A percentile compares a stretch with the other conserved stretches of the same genome.
Conservation (phyloP, 2,797 vertebrate species). For the Takifugu ocellatus region DNA sequence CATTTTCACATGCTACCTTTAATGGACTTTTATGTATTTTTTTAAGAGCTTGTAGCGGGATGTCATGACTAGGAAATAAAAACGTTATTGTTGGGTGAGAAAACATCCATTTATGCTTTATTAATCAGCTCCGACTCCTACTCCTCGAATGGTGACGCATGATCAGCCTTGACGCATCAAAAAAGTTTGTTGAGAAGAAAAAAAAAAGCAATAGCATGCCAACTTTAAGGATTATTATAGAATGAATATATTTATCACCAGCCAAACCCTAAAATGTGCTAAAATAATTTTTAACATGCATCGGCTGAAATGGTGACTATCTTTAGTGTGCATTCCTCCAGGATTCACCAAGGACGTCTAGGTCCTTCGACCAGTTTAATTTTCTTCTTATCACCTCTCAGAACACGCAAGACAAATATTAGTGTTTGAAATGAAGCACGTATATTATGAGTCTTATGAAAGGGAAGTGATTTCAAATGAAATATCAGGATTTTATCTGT, state of each 20-base stretch:
- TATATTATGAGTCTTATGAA: conserved; percentile 25
- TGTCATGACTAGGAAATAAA: not conserved
- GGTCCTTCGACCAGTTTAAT: conserved; percentile 32
- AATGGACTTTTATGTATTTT: too few species aligned
- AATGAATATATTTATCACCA: not conserved
- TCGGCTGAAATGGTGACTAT: not conserved
- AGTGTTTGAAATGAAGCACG: conserved; percentile 37
- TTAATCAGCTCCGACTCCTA: too few species aligned
- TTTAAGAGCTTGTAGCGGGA: not conserved
- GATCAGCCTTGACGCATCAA: too few species aligned
- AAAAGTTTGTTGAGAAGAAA: too few species aligned
- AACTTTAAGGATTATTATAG: not conserved
- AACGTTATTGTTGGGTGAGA: not conserved
- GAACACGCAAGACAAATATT: conserved; percentile 50
- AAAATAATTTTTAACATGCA: too few species aligned
- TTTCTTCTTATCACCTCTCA: conserved; percentile 21
- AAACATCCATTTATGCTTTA: not conserved
- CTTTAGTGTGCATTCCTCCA: not conserved
- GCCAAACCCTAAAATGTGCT: not conserved
- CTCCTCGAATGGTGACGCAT: too few species aligned
- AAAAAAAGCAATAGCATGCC: not conserved
- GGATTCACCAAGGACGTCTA: conserved; percentile 28
- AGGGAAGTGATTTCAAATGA: conserved; percentile 30
- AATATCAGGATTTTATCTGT: conserved; percentile 31
- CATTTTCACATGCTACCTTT: too few species aligned